Evolutionary conservation across 1,140 invertebrate genomes (phyloP).

Genomic region (Trinorchestia longiramus): DNA sequence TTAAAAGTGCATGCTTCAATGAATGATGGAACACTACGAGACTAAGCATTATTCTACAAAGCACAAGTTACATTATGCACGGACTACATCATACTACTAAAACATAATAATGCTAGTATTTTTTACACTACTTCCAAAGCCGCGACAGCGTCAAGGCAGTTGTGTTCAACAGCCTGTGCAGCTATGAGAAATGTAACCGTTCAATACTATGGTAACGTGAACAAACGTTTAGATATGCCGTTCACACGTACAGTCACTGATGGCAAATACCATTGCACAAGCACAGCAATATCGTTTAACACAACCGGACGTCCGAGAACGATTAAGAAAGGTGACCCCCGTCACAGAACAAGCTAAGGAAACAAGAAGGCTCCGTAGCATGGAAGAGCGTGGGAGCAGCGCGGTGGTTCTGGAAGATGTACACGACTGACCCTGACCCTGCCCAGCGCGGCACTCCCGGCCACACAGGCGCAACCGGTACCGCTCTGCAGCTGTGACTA

Average conservation of each 20-base stretch:
- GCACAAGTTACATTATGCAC: too few species aligned
- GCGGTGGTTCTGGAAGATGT: background rate
- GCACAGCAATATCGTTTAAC: background rate
- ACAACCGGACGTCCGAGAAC: background rate
- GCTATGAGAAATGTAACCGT: background rate
- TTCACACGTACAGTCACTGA: background rate
- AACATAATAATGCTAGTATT: background rate
- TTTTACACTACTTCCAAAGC: background rate
- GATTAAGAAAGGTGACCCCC: background rate
- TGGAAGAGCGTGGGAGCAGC: conserved; percentile 26
- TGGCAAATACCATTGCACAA: background rate
- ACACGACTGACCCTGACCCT: conserved; percentile 18
- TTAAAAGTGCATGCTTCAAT: too few species aligned
- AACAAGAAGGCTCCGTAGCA: background rate
- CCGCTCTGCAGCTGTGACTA: background rate
- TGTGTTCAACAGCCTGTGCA: background rate
- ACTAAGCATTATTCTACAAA: too few species aligned
- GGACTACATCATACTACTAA: too few species aligned
- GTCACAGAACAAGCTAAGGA: background rate
- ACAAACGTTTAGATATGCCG: background rate
- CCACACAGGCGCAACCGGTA: background rate
- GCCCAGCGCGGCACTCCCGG: background rate
- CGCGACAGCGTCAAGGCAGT: background rate
- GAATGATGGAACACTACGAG: too few species aligned
- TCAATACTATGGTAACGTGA: background rate